phyloP scores from a whole-genome alignment of 1,140 invertebrate species.

The Papilio aristodemus region DNA sequence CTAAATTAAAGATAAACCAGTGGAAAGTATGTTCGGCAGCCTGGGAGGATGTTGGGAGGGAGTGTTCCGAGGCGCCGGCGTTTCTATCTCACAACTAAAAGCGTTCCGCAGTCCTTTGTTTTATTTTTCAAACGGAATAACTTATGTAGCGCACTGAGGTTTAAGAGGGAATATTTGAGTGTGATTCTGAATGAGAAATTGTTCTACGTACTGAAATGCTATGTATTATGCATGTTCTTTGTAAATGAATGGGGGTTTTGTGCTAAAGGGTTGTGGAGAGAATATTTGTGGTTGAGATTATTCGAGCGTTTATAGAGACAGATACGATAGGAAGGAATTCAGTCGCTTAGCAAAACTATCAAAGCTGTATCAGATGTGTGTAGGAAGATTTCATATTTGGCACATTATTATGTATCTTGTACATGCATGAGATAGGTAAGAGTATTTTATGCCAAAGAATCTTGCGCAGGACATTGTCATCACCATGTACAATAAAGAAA shows the following conservation, averaged over 20 bases:
- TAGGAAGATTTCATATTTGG: too few species aligned
- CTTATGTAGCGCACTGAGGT: conserved; percentile 40
- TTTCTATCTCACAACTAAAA: conserved; percentile 27
- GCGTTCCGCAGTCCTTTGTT: conserved; percentile 36
- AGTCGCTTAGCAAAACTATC: background rate
- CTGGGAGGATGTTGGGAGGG: too few species aligned
- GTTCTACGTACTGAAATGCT: conserved; percentile 42
- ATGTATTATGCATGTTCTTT: conserved; percentile 52
- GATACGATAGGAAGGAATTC: background rate
- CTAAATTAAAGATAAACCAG: conserved; percentile 20
- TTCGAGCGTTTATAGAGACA: conserved; percentile 4
- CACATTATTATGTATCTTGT: too few species aligned
- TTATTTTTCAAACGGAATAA: conserved; percentile 44
- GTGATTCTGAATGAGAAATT: conserved; percentile 51
- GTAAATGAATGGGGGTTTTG: conserved; percentile 47
- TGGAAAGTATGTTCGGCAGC: conserved; percentile 1
- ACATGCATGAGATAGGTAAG: too few species aligned
- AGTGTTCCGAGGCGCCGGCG: background rate
- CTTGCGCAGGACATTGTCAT: too few species aligned
- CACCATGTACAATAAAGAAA: too few species aligned
- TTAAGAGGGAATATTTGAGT: conserved; percentile 52
- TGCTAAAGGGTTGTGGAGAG: conserved; percentile 33
- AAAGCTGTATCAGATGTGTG: background rate
- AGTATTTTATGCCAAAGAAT: too few species aligned
- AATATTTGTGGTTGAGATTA: conserved; percentile 36